Evolutionary conservation across 2,797 vertebrate species (phyloP), one percentile per base, ranked within the genome.

Genomic region (Columba guinea): DNA sequence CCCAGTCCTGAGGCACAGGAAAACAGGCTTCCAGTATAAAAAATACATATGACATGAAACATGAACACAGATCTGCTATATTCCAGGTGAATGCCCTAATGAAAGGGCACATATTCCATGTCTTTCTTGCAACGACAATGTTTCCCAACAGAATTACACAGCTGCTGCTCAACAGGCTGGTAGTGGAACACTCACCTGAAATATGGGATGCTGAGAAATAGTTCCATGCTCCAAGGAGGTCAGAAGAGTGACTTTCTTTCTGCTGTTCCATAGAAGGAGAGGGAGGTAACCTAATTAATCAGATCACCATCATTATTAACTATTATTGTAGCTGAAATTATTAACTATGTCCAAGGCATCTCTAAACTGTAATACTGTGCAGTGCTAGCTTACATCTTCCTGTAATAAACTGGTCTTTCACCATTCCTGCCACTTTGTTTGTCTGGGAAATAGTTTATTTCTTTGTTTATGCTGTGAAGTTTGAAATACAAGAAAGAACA

Each of bases 21-120:
- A 92, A 93, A 76, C 26, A 82, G 19, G 3, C 27, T 93, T 90
- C 56, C 55, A 83, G 34, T 17, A 18, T 87, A 93, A 93, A 94
- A 93, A 24, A 53, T 37, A 11, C 27, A 60, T 84, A 64, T 84
- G 64, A 87, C 64, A 77, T 37, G 63, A 82, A 91, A 76, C 30
- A 41, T 26, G 68, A 87, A 67, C 35, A 63, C n/a, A 63, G 28
- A 90, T 90, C 70, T 76, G 14, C 44, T 84, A 12, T 79, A 88
- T 67, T 84, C n/a, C 48, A 77, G 52, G 37, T 49, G 17, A 92
- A 77, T 51, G 23, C 49, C 68, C 69, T 89, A 55, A 81, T 48
- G 24, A 79, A 53, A 87, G 12, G 7, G 9, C n/a, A 28, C 14
- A 51, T 64, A 71, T 22, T 68, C 26, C 27, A 28, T 55, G 5